These are phyloP conservation scores for Eupristina koningsbergeri DNA, from an alignment of 1,140 invertebrate species.

Conservation along the genomic window DNA sequence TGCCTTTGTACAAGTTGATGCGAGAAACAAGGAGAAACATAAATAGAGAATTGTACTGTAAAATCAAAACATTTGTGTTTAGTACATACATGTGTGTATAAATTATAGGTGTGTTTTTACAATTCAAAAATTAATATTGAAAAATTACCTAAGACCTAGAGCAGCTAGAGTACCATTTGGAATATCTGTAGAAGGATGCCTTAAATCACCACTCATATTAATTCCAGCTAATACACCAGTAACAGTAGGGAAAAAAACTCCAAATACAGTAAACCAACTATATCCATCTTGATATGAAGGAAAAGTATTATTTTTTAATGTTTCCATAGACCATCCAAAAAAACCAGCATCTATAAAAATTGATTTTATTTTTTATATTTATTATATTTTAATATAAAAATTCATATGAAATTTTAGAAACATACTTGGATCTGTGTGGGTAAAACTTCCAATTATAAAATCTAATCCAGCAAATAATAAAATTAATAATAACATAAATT, in stretches of 20 bases:
- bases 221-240: conserved; percentile 95
- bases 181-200: conserved; percentile 92
- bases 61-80: conserved; percentile 56
- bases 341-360: conserved; percentile 81
- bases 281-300: conserved; percentile 85
- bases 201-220: conserved; percentile 97
- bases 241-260: conserved; percentile 95
- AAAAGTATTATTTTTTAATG: conserved; percentile 88
- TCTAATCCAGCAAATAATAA: conserved; percentile 89
- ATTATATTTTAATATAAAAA: conserved; percentile 11
- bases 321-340: conserved; percentile 86
- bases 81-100: neutral
- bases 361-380: neutral
- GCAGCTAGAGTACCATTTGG: conserved; percentile 94
- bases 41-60: conserved; percentile 91
- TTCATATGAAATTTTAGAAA: conserved; percentile 24
- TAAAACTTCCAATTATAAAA: conserved; percentile 91
- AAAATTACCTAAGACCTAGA: conserved; percentile 84
- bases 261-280: conserved; percentile 93
- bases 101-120: neutral
- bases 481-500: conserved; percentile 88
- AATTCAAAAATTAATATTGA: conserved; percentile 68
- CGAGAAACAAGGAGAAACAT: conserved; percentile 90
- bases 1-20: conserved; percentile 85
- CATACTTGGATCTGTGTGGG: conserved; percentile 79